Base-by-base conservation (phyloP, 2,797 vertebrate species). In the Melanotaenia parkinsoni region DNA sequence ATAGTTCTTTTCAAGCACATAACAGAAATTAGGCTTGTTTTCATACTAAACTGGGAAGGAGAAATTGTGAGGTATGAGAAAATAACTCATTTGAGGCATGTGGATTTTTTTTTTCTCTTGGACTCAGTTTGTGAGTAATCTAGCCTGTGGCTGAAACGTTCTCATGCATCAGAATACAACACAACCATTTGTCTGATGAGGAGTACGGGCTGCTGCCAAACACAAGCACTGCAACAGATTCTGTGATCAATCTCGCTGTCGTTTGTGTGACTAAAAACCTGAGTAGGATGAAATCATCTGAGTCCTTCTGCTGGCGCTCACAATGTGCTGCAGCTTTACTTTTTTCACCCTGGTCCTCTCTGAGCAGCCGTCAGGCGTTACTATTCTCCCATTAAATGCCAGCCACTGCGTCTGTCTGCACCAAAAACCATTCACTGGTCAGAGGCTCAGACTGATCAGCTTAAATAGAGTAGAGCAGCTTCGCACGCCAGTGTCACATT, bases 341-440 rank as follows among this genome's bases (percentile, higher is more conserved):
- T 84, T 72, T 43, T 24, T 56, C 68, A 67, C 61, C 63, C 79
- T 70, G 75, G 72, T 70, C 72, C 77, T 80, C 77, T 75, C 72
- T 18, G 56, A 79, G 56, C 88, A 86, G 81, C 86, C 84, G 79
- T 82, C 89, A 78, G 80, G 86, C 88, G 47, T 88, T 83, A 77
- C 87, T 75, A 61, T 72, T 67, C 5, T 0, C 0, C 78, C 82
- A 80, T 87, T 85, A 89, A 92, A 91, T 88, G 89, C 88, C 90
- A 88, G 90, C 85, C 91, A 92, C 91, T 94, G 93, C 93, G 93
- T 93, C 93, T 94, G 90, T 90, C 90, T 93, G 91, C 93, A 91
- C 89, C 91, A 89, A 92, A 89, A 67, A 88, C 63, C 86, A 84
- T 47, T 74, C 64, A 70, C 80, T 70, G 72, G 69, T 58, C 81